Evolutionary conservation across 2,888 invertebrate species (phyloP).

Genomic region (Caenorhabditis becei): DNA sequence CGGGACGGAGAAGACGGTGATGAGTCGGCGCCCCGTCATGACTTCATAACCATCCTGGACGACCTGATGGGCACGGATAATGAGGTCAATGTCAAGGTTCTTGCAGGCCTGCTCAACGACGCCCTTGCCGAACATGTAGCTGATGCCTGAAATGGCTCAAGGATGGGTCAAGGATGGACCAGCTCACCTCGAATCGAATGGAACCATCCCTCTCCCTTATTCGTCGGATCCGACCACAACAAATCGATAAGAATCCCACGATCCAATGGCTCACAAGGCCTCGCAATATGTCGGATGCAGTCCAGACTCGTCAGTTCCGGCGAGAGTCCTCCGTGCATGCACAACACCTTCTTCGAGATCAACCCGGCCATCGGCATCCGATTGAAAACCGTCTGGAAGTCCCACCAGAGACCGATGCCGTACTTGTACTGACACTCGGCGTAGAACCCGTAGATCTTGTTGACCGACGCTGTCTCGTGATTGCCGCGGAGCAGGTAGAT

Average conservation of each 20-base stretch:
- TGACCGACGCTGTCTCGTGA: constrained; percentile 78
- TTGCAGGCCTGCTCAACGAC: constrained; percentile 74
- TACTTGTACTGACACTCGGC: constrained; percentile 73
- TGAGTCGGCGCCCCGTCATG: constrained; percentile 74
- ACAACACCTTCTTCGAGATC: constrained; percentile 75
- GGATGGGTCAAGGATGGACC: background rate
- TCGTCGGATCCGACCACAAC: constrained; percentile 78
- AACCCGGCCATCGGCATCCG: constrained; percentile 77
- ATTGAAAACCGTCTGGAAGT: constrained; percentile 77
- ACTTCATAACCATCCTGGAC: constrained; percentile 79
- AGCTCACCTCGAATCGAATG: constrained; percentile 67
- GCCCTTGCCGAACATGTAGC: constrained; percentile 76
- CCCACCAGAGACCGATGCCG: constrained; percentile 78
- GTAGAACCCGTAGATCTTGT: constrained; percentile 78
- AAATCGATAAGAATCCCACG: constrained; percentile 75
- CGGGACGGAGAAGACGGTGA: constrained; percentile 78
- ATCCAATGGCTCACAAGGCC: constrained; percentile 76
- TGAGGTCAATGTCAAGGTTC: constrained; percentile 72
- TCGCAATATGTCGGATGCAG: constrained; percentile 69
- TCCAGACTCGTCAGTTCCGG: constrained; percentile 73
- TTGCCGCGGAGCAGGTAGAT: constrained; percentile 76
- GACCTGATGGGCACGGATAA: constrained; percentile 78
- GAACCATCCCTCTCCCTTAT: constrained; percentile 74
- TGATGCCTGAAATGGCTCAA: constrained; percentile 65
- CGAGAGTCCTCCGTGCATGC: constrained; percentile 78